Evolutionary conservation across 2,113 vertebrate species (phyloP).

Genomic region (Nothobranchius kuhntae): DNA sequence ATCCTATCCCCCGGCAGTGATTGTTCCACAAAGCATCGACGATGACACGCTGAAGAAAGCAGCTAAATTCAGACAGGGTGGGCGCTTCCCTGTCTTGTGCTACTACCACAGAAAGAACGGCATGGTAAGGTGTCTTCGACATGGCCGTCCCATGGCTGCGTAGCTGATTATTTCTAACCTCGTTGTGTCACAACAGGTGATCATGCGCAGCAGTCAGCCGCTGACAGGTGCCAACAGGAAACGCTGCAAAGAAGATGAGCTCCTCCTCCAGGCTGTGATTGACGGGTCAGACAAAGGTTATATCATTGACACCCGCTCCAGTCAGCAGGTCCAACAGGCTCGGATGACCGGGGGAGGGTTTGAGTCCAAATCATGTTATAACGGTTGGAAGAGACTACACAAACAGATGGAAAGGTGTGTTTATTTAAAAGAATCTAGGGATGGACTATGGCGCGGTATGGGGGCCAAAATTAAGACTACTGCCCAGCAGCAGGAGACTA

Average conservation of each 20-base stretch:
- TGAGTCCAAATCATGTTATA: slow-evolving; percentile 82
- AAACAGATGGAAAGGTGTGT: slow-evolving; percentile 83
- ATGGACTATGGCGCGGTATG: too few species aligned
- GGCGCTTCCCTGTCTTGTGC: slow-evolving; percentile 84
- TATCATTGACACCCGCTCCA: slow-evolving; percentile 82
- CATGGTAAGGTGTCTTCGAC: slow-evolving; percentile 70
- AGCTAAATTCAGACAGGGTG: slow-evolving; percentile 84
- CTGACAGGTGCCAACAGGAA: slow-evolving; percentile 82
- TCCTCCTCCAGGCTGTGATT: slow-evolving; percentile 70
- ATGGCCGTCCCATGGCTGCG: too few species aligned
- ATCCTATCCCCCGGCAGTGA: slow-evolving; percentile 76
- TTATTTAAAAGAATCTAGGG: too few species aligned
- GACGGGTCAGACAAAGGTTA: slow-evolving; percentile 72
- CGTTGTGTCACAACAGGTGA: slow-evolving; percentile 65
- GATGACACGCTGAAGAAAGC: slow-evolving; percentile 71
- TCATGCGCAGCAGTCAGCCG: slow-evolving; percentile 86
- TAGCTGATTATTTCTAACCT: neutral
- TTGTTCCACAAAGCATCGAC: slow-evolving; percentile 73
- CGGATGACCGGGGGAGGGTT: slow-evolving; percentile 80
- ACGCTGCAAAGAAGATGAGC: slow-evolving; percentile 82
- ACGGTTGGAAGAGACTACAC: slow-evolving; percentile 81
- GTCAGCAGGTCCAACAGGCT: slow-evolving; percentile 84
- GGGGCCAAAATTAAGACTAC: too few species aligned
- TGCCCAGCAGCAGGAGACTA: too few species aligned
- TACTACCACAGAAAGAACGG: slow-evolving; percentile 81